These are phyloP conservation scores for Puffinus mauretanicus DNA, from an alignment of 2,113 vertebrate species.

Conservation along the genomic window DNA sequence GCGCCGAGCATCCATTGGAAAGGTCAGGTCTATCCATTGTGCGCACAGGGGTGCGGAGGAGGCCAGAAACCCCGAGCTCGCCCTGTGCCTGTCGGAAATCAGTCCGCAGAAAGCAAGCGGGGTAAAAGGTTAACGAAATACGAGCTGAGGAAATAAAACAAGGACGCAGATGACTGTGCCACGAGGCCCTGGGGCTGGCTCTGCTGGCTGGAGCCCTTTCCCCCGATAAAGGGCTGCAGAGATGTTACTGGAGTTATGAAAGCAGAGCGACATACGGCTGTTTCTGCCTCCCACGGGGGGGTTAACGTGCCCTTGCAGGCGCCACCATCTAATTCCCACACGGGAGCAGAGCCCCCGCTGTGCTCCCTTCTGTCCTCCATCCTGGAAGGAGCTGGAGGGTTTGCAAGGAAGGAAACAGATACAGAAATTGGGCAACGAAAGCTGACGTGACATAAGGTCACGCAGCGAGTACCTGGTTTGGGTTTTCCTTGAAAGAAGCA, in stretches of 20 bases:
- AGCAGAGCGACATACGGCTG: not conserved
- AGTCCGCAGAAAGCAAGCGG: not conserved
- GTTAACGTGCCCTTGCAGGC: accelerated
- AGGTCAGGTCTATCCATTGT: accelerated
- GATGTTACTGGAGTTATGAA: not conserved
- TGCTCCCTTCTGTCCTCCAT: not conserved
- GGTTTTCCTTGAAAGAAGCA: not conserved
- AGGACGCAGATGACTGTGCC: not conserved
- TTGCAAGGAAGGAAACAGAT: not conserved
- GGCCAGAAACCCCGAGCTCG: accelerated
- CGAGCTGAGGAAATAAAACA: constrained; percentile 20
- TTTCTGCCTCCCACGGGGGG: accelerated
- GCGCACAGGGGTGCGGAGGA: not conserved
- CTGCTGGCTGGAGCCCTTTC: not conserved
- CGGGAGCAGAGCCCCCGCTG: not conserved
- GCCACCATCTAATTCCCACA: not conserved
- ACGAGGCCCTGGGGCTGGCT: not conserved
- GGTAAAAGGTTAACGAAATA: constrained; percentile 36
- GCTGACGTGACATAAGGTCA: not conserved
- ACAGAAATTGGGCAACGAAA: not conserved
- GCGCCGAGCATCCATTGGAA: accelerated
- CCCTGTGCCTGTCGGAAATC: not conserved
- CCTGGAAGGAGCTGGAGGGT: not conserved
- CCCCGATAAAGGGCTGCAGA: not conserved
- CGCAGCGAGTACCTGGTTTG: accelerated